Evolutionary conservation across 2,888 invertebrate genomes (phyloP).

Genomic region (Drosophila leonis): DNA sequence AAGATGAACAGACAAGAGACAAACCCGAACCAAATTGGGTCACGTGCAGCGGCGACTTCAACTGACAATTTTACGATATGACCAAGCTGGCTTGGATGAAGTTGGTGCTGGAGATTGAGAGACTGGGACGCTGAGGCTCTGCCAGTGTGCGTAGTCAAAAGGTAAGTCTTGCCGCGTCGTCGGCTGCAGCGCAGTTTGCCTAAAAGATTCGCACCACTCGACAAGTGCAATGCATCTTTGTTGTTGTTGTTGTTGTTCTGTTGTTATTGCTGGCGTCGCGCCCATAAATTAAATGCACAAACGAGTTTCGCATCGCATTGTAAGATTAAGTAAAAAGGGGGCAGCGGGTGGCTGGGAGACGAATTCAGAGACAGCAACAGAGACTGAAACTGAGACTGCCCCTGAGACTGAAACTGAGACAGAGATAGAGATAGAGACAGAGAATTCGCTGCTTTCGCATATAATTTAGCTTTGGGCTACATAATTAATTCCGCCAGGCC

Average conservation of each 20-base stretch:
- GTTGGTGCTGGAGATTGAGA: constrained; percentile 19
- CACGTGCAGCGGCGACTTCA: constrained; percentile 65
- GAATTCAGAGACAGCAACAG: constrained; percentile 16
- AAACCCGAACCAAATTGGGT: constrained; percentile 67
- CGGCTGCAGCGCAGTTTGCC: constrained; percentile 38
- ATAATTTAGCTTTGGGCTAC: constrained; percentile 82
- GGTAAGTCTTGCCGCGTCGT: constrained; percentile 26
- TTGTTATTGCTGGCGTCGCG: constrained; percentile 73
- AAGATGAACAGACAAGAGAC: constrained; percentile 13
- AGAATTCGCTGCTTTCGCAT: constrained; percentile 75
- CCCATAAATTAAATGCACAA: constrained; percentile 82
- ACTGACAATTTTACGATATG: constrained; percentile 66
- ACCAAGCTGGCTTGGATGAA: constrained; percentile 13
- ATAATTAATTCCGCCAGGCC: constrained; percentile 81
- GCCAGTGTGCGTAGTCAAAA: constrained; percentile 52
- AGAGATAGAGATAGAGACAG: constrained; percentile 13
- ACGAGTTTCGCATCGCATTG: constrained; percentile 74
- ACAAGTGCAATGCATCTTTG: constrained; percentile 72
- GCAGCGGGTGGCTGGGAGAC: constrained; percentile 28
- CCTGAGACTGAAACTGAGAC: constrained; percentile 11
- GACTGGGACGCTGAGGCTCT: constrained; percentile 3
- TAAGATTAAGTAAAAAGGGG: constrained; percentile 74
- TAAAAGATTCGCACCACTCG: constrained; percentile 68
- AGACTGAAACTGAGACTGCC: constrained; percentile 5
- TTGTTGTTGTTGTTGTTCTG: constrained; percentile 31